Conservation (phyloP, 2,888 invertebrate genomes). For the Monopis laevigella region DNA sequence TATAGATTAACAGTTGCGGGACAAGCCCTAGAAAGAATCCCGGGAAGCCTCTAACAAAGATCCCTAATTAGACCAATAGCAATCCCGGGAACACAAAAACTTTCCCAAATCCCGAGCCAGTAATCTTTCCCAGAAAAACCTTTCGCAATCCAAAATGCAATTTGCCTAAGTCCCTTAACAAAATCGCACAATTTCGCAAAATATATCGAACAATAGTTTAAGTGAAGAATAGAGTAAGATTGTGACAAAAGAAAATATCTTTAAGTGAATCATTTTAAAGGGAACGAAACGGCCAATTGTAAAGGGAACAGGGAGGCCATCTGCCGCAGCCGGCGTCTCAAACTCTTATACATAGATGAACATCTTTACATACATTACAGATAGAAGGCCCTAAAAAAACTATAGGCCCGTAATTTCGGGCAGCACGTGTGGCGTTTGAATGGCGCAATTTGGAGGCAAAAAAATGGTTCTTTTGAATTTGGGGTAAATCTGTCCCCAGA, state of each 20-base stretch:
- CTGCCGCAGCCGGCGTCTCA: slow-evolving; percentile 42
- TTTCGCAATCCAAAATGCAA: slow-evolving; percentile 35
- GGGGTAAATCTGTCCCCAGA: slow-evolving; percentile 4
- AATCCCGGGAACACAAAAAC: background rate
- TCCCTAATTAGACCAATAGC: slow-evolving; percentile 1
- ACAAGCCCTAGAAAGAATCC: too few relatives aligned
- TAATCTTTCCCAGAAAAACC: slow-evolving; percentile 28
- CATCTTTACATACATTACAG: slow-evolving; percentile 13
- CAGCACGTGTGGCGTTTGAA: slow-evolving; percentile 52
- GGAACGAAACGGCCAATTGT: slow-evolving; percentile 48
- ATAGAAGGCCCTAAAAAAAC: slow-evolving; percentile 10
- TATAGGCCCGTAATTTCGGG: slow-evolving; percentile 35
- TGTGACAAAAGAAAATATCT: too few relatives aligned
- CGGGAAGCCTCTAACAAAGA: background rate
- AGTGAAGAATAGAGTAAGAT: slow-evolving; percentile 56
- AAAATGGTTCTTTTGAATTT: slow-evolving; percentile 26
- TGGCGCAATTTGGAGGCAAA: slow-evolving; percentile 37
- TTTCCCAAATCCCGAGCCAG: slow-evolving; percentile 19
- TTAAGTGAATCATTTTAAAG: slow-evolving; percentile 14
- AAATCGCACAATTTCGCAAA: slow-evolving; percentile 42
- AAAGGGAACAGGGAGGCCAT: slow-evolving; percentile 49
- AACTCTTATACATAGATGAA: slow-evolving; percentile 11
- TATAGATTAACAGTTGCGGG: too few relatives aligned
- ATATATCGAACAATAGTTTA: slow-evolving; percentile 38
- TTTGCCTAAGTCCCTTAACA: slow-evolving; percentile 29